These are phyloP conservation scores for Lordiphosa mommai DNA, from an alignment of 1,140 invertebrate species.

Conservation along the genomic window DNA sequence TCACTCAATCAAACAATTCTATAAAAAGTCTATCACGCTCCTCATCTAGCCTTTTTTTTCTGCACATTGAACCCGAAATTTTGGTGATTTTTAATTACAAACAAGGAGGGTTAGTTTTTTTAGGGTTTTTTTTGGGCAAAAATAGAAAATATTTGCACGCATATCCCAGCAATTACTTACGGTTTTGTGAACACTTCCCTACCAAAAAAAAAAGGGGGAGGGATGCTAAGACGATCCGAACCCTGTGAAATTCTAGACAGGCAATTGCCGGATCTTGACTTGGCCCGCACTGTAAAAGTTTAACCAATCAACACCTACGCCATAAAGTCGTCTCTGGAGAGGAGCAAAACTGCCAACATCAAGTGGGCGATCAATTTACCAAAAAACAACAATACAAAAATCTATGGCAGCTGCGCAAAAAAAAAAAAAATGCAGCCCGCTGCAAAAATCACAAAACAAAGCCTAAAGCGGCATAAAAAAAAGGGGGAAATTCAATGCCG, in stretches of 20 bases:
- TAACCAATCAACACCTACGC: constrained; percentile 53
- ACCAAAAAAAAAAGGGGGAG: neutral
- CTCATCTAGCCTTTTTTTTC: constrained; percentile 62
- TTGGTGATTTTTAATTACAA: constrained; percentile 60
- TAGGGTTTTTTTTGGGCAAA: constrained; percentile 61
- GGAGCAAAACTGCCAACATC: constrained; percentile 14
- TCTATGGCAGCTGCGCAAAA: constrained; percentile 50
- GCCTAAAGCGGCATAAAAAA: constrained; percentile 26
- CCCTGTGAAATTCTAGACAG: constrained; percentile 13
- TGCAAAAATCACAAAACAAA: constrained; percentile 40
- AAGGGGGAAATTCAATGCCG: constrained; percentile 72
- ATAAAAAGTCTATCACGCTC: constrained; percentile 51
- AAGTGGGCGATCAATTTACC: constrained; percentile 54
- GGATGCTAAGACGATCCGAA: neutral
- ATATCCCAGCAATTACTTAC: constrained; percentile 72
- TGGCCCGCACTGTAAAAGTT: constrained; percentile 18
- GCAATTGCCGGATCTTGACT: constrained; percentile 32
- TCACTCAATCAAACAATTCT: constrained; percentile 48
- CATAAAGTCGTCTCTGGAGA: constrained; percentile 17
- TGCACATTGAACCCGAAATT: constrained; percentile 57
- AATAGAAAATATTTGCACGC: constrained; percentile 69
- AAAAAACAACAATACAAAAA: constrained; percentile 22
- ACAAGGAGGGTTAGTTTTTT: constrained; percentile 28
- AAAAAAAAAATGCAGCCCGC: constrained; percentile 33
- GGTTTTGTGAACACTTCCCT: constrained; percentile 58